Percentiles rank a stretch among this genome's conserved stretches.
phyloP scores from a whole-genome alignment of 1,140 invertebrate genomes.

The Cotesia chilonis region DNA sequence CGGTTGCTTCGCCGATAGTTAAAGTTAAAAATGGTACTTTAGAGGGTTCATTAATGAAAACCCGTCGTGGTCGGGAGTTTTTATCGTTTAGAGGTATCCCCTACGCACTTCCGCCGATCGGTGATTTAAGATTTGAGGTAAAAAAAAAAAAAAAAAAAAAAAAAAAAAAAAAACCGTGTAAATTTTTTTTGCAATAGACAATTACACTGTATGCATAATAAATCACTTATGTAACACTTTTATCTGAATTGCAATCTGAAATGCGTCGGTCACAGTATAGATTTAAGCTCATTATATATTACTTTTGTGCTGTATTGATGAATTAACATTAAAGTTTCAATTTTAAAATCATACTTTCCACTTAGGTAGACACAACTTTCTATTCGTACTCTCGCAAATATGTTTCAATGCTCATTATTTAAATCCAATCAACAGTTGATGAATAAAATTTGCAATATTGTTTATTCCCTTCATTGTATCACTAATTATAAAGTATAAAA shows the following conservation, averaged over 20 bases:
- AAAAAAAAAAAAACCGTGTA: background rate
- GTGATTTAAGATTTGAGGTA: slow-evolving; percentile 68
- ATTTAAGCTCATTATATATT: too few relatives aligned
- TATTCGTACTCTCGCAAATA: too few relatives aligned
- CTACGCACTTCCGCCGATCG: slow-evolving; percentile 68
- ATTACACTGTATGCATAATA: background rate
- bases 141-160: slow-evolving; percentile 17
- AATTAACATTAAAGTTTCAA: too few relatives aligned
- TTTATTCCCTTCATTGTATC: too few relatives aligned
- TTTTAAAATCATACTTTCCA: too few relatives aligned
- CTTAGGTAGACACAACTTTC: too few relatives aligned
- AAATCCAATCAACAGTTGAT: too few relatives aligned
- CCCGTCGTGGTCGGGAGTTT: slow-evolving; percentile 57
- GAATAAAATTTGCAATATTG: too few relatives aligned
- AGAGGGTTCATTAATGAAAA: slow-evolving; percentile 52
- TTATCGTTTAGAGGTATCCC: slow-evolving; percentile 68
- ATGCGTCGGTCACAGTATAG: too few relatives aligned
- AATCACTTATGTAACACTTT: background rate
- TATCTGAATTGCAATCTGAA: too few relatives aligned
- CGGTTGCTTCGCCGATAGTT: slow-evolving; percentile 39
- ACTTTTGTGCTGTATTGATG: too few relatives aligned
- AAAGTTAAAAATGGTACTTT: slow-evolving; percentile 59
- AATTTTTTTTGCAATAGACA: too few relatives aligned
- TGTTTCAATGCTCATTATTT: background rate
- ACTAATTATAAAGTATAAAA: background rate